A percentile compares a stretch with the other conserved stretches of the same genome.
phyloP scores from a whole-genome alignment of 1,140 invertebrate species.

The Eumaeus atala region DNA sequence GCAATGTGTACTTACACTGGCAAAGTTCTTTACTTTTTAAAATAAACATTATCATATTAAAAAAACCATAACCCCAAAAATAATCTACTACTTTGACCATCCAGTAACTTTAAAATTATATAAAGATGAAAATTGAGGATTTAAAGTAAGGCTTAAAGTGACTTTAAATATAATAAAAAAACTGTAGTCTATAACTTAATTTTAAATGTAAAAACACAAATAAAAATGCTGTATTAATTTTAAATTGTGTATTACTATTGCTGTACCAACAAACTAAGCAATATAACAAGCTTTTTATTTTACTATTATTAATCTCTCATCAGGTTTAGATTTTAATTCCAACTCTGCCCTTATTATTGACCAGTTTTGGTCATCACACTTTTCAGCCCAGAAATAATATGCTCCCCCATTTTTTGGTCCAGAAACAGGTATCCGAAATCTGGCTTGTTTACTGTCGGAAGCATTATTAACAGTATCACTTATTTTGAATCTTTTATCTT shows the following conservation, averaged over 20 bases:
- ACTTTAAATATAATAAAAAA: conserved; percentile 11
- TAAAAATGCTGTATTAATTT: conserved; percentile 12
- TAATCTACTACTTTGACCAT: neutral
- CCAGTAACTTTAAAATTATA: too few relatives aligned
- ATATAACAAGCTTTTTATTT: conserved; percentile 28
- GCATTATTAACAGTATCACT: conserved; percentile 72
- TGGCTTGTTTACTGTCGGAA: conserved; percentile 69
- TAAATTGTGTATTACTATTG: neutral
- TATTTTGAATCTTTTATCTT: conserved; percentile 76
- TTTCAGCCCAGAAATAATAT: conserved; percentile 74
- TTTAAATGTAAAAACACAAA: conserved; percentile 5
- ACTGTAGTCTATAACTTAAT: neutral
- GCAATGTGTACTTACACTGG: too few relatives aligned
- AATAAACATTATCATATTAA: too few relatives aligned
- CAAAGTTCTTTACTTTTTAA: too few relatives aligned
- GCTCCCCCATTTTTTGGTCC: conserved; percentile 77
- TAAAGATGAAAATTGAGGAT: too few relatives aligned
- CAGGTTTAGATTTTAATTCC: conserved; percentile 68
- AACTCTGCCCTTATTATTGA: conserved; percentile 72
- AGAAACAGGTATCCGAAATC: conserved; percentile 76
- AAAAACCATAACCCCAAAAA: too few relatives aligned
- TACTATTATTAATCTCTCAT: conserved; percentile 64
- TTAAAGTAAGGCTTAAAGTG: too few relatives aligned
- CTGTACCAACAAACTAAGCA: conserved; percentile 9
- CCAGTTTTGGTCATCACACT: conserved; percentile 57